Conservation (phyloP, 2,797 vertebrate genomes). For the Pseudotriccus pelzelni region DNA sequence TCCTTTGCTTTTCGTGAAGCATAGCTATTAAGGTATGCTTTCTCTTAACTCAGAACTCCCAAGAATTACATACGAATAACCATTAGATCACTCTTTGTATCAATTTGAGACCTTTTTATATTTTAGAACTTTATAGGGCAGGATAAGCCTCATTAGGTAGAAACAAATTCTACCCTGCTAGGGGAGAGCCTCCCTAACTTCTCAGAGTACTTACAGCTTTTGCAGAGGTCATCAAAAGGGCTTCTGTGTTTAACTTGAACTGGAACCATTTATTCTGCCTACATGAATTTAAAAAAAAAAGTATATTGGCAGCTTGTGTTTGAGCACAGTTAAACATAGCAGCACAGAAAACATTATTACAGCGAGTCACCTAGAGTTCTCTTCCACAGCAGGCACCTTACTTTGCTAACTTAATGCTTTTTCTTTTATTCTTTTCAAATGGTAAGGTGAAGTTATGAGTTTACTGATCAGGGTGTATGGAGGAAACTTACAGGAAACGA, state of each 20-base stretch:
- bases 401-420: not conserved
- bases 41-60: not conserved
- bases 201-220: not conserved
- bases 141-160: not conserved
- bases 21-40: not conserved
- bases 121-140: not conserved
- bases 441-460: not conserved
- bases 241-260: not conserved
- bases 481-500: not conserved
- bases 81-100: not conserved
- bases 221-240: not conserved
- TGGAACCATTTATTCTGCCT: not conserved
- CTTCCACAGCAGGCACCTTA: not conserved
- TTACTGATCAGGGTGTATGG: not conserved
- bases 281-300: not conserved
- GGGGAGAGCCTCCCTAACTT: not conserved
- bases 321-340: not conserved
- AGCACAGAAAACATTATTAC: not conserved
- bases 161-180: not conserved
- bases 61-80: not conserved
- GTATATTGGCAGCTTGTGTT: not conserved
- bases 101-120: not conserved
- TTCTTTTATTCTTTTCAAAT: not conserved
- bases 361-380: not conserved
- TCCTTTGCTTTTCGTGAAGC: not conserved